Percentiles rank a stretch among this genome's conserved stretches.
Conservation (phyloP, 2,888 invertebrate genomes). For the Leptinotarsa rubiginosa region DNA sequence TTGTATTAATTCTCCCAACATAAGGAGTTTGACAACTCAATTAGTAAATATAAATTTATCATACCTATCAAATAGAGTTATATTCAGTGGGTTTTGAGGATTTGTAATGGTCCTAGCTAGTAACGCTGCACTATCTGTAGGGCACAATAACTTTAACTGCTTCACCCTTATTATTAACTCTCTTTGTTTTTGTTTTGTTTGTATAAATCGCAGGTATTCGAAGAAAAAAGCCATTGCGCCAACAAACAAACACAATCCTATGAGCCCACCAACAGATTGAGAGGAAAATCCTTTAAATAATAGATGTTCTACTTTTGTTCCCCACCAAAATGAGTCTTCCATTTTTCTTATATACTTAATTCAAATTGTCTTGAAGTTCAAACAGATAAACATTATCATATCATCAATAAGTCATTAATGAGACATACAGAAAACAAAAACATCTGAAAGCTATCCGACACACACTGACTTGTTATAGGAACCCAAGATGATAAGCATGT, state of each 20-base stretch:
- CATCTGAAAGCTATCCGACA: too few species aligned
- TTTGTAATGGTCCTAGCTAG: constrained; percentile 59
- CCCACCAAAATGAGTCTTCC: constrained; percentile 52
- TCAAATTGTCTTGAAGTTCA: not conserved
- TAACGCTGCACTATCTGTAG: constrained; percentile 66
- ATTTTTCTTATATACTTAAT: constrained; percentile 24
- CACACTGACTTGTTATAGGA: too few species aligned
- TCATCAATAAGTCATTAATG: not conserved
- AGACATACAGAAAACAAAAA: too few species aligned
- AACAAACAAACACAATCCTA: constrained; percentile 72
- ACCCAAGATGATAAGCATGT: too few species aligned
- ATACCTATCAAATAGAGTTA: constrained; percentile 56
- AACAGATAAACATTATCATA: not conserved
- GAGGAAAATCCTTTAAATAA: constrained; percentile 74
- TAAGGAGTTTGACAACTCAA: not conserved
- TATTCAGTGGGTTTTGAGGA: constrained; percentile 55
- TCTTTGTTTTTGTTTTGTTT: constrained; percentile 65
- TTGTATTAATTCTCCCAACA: too few species aligned
- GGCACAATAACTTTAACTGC: constrained; percentile 60
- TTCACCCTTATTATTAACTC: constrained; percentile 61
- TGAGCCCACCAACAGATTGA: constrained; percentile 68
- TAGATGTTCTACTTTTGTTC: constrained; percentile 73
- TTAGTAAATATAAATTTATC: constrained; percentile 6
- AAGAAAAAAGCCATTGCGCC: constrained; percentile 72
- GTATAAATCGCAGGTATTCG: constrained; percentile 70